Evolutionary conservation across 2,888 invertebrate species (phyloP).

Genomic region (Eupsilia transversa): DNA sequence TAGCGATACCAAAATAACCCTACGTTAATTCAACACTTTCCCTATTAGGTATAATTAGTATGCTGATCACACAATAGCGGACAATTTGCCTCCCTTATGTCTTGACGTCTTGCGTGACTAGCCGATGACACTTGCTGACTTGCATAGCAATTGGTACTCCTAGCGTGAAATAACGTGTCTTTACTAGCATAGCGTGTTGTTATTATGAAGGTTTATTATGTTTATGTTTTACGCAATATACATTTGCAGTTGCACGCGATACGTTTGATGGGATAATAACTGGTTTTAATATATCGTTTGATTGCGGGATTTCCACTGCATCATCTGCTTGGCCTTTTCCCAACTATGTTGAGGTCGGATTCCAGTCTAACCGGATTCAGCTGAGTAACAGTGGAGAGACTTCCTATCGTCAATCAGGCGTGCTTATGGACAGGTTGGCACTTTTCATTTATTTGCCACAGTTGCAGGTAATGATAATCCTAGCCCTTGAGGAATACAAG

Average conservation of each 20-base stretch:
- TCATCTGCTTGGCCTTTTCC: too few species aligned
- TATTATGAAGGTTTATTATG: background rate
- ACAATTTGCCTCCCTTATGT: conserved; percentile 49
- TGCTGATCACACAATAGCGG: conserved; percentile 29
- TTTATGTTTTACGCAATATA: conserved; percentile 23
- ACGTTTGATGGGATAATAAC: conserved; percentile 5
- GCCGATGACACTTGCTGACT: background rate
- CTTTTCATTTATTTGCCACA: too few species aligned
- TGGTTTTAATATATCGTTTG: background rate
- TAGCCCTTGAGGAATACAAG: too few species aligned
- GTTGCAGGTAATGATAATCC: background rate
- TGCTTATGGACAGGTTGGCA: too few species aligned
- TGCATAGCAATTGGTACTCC: conserved; percentile 2
- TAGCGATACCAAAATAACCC: conserved; percentile 54
- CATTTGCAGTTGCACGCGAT: conserved; percentile 25
- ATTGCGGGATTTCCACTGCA: background rate
- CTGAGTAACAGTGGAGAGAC: too few species aligned
- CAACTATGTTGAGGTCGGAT: too few species aligned
- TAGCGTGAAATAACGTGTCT: background rate
- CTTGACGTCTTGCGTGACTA: conserved; percentile 10
- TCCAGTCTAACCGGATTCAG: too few species aligned
- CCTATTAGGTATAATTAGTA: conserved; percentile 52
- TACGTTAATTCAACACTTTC: conserved; percentile 39
- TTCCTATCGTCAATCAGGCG: too few species aligned
- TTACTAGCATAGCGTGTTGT: background rate